Conservation (phyloP, 2,888 invertebrate genomes). For the Neuroscelio doddi region DNA sequence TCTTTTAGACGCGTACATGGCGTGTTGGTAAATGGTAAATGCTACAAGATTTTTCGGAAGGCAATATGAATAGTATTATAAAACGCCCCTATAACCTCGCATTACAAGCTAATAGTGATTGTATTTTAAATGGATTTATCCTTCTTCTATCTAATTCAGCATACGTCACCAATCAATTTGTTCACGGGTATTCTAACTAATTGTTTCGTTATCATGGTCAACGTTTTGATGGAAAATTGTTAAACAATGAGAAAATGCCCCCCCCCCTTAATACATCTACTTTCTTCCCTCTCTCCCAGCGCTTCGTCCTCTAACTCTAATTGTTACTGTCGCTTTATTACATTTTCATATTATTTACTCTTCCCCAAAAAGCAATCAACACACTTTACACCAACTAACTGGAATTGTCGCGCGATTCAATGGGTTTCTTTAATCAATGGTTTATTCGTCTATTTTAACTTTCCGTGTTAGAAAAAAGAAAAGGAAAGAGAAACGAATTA, state of each 20-base stretch:
- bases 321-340: too few relatives aligned
- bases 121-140: constrained; percentile 58
- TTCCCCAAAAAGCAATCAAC: background rate
- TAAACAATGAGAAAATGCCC: too few relatives aligned
- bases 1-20: background rate
- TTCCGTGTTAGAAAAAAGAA: constrained; percentile 3
- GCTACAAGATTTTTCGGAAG: constrained; percentile 55
- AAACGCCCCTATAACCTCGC: constrained; percentile 63
- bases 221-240: background rate
- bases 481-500: constrained; percentile 12
- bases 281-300: too few relatives aligned
- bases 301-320: too few relatives aligned
- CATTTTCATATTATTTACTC: too few relatives aligned
- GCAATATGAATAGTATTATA: constrained; percentile 61
- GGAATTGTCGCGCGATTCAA: constrained; percentile 3
- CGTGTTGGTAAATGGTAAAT: background rate
- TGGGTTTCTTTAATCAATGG: constrained; percentile 10
- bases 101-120: constrained; percentile 64
- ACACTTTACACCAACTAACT: background rate
- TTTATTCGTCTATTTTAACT: background rate
- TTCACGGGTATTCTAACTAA: constrained; percentile 53
- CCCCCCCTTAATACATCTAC: too few relatives aligned
- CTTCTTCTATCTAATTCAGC: constrained; percentile 59
- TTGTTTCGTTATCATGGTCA: constrained; percentile 28
- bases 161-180: constrained; percentile 54